Evolutionary conservation across 1,140 invertebrate genomes (phyloP).

Genomic region (Pseudomyrmex pallidus): DNA sequence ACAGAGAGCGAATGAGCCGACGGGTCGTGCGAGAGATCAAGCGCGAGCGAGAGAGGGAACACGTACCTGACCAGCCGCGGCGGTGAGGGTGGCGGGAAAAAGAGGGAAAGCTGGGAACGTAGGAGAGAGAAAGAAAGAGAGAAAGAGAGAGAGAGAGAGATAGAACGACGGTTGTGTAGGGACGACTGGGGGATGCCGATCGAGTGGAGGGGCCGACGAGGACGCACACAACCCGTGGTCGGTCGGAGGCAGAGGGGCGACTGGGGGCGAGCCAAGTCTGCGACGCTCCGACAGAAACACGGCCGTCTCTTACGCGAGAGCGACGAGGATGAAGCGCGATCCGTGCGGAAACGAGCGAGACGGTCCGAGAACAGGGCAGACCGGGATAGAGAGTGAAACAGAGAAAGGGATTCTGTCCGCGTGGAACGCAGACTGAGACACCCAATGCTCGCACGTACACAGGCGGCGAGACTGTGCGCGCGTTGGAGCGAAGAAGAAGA

Average conservation of each 20-base stretch:
- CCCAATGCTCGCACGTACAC: neutral
- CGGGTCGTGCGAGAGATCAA: conserved; percentile 49
- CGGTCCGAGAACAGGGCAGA: conserved; percentile 48
- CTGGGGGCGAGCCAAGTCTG: conserved; percentile 66
- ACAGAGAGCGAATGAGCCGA: conserved; percentile 70
- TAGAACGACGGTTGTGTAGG: conserved; percentile 29
- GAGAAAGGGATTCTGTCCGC: conserved; percentile 25
- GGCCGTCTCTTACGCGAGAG: conserved; percentile 67
- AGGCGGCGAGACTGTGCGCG: conserved; percentile 20
- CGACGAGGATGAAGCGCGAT: conserved; percentile 63
- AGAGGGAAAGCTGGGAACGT: conserved; percentile 46
- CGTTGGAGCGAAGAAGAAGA: conserved; percentile 15
- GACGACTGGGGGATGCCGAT: conserved; percentile 48
- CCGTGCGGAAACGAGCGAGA: conserved; percentile 65
- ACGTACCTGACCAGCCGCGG: conserved; percentile 68
- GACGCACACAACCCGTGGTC: conserved; percentile 16
- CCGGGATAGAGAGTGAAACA: conserved; percentile 36
- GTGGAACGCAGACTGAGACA: conserved; percentile 45
- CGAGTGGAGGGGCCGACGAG: conserved; percentile 67
- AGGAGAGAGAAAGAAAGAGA: conserved; percentile 54
- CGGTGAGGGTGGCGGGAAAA: conserved; percentile 27
- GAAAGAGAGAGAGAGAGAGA: conserved; percentile 50
- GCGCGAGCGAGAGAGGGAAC: conserved; percentile 38
- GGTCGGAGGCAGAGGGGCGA: conserved; percentile 38
- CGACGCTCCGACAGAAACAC: conserved; percentile 68